Evolutionary conservation across 2,113 vertebrate species (phyloP).

Genomic region (Pipa parva): DNA sequence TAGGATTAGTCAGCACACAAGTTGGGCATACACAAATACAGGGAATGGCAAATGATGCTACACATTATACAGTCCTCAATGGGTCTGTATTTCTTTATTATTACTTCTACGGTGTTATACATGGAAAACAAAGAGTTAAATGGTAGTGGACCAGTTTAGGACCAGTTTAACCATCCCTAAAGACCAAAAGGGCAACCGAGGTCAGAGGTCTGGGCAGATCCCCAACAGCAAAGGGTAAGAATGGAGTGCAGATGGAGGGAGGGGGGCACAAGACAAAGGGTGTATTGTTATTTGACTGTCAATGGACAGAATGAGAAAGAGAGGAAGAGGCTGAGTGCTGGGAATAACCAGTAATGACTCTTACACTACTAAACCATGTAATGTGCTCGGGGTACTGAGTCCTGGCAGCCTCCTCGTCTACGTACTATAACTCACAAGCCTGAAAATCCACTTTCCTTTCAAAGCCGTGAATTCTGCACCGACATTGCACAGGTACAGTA

Average conservation of each 20-base stretch:
- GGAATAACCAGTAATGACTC: no score
- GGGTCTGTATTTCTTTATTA: no score
- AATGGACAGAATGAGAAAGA: background rate
- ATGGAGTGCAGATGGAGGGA: conserved; percentile 25
- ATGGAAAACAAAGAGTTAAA: conserved; percentile 2
- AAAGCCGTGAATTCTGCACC: background rate
- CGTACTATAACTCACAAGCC: no score
- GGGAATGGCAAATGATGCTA: no score
- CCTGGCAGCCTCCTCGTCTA: no score
- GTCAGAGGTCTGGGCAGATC: conserved; percentile 25
- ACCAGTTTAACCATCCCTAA: background rate
- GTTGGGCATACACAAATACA: no score
- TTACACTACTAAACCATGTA: background rate
- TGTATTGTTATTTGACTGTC: conserved; percentile 22
- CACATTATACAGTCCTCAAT: no score
- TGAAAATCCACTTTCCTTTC: background rate
- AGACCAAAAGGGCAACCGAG: conserved; percentile 9
- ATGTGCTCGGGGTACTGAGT: background rate
- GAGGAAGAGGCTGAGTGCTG: no score
- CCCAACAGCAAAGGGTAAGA: conserved; percentile 16
- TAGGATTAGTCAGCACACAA: no score
- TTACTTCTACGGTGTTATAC: no score
- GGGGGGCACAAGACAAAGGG: conserved; percentile 23
- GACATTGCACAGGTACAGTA: background rate
- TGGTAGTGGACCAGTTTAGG: background rate